Evolutionary conservation across 2,797 vertebrate species (phyloP).

Genomic region (Eidolon dupreanum): DNA sequence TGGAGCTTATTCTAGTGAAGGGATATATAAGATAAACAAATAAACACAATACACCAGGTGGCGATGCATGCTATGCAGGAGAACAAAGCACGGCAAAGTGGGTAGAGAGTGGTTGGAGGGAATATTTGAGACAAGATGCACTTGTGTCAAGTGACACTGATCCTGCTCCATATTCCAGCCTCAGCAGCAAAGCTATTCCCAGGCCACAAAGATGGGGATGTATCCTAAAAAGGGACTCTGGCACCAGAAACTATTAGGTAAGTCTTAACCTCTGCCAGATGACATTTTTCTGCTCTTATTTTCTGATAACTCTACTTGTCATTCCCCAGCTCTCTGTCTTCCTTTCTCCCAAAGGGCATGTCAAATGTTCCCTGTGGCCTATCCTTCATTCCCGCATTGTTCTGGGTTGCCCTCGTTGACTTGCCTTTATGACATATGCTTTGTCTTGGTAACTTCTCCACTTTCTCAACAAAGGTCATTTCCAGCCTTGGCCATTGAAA

Average conservation of each 20-base stretch:
- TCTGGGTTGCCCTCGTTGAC: not conserved
- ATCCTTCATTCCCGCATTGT: not conserved
- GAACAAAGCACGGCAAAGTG: not conserved
- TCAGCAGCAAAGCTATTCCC: not conserved
- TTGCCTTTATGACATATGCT: not conserved
- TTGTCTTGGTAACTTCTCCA: not conserved
- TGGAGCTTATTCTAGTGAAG: not conserved
- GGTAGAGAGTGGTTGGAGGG: not conserved
- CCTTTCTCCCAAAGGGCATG: not conserved
- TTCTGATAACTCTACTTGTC: not conserved
- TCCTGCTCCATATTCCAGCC: not conserved
- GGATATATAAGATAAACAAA: not conserved
- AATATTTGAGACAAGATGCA: not conserved
- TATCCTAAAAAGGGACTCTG: not conserved
- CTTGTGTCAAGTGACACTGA: not conserved
- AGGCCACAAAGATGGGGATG: not conserved
- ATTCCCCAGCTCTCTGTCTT: not conserved
- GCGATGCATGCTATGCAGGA: not conserved
- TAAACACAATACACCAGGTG: not conserved
- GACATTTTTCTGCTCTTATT: not conserved
- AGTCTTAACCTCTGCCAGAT: not conserved
- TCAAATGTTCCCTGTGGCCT: not conserved
- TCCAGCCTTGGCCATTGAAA: not conserved
- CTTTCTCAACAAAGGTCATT: constrained; percentile 13
- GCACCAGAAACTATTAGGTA: not conserved